These are phyloP conservation scores for Cataglyphis albicans DNA, from an alignment of 2,888 invertebrate species.

Conservation along the genomic window DNA sequence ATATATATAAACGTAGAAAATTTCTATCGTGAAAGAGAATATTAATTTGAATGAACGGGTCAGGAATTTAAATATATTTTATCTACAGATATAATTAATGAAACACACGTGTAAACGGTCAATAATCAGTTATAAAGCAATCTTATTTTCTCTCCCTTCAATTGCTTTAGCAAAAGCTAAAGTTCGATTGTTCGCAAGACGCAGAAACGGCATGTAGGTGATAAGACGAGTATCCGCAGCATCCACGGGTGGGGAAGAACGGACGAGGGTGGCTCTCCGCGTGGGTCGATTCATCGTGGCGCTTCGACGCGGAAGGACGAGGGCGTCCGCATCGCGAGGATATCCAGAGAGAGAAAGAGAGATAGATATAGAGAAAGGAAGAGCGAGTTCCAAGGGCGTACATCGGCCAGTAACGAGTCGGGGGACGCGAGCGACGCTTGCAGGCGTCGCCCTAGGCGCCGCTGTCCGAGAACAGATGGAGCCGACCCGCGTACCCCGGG, in stretches of 20 bases:
- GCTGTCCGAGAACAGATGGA: constrained; percentile 78
- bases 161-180: neutral
- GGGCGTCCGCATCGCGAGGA: constrained; percentile 69
- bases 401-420: constrained; percentile 55
- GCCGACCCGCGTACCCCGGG: constrained; percentile 82
- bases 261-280: constrained; percentile 53
- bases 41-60: neutral
- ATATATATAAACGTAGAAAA: neutral
- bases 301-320: constrained; percentile 72
- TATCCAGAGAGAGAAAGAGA: constrained; percentile 18
- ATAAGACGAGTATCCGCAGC: constrained; percentile 64
- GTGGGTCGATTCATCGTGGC: constrained; percentile 71
- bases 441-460: constrained; percentile 79
- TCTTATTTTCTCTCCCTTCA: neutral
- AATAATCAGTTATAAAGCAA: neutral
- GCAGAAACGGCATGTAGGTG: constrained; percentile 5
- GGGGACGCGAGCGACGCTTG: constrained; percentile 49
- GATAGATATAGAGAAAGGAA: constrained; percentile 26
- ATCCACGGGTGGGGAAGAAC: constrained; percentile 71
- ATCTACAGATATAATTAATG: neutral
- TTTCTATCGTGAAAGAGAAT: neutral
- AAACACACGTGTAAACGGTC: neutral
- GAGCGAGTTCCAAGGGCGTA: constrained; percentile 30
- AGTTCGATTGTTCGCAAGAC: neutral
- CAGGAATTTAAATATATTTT: constrained; percentile 20